Conservation (phyloP, 2,113 vertebrate species). For the Scartelaos histophorus region DNA sequence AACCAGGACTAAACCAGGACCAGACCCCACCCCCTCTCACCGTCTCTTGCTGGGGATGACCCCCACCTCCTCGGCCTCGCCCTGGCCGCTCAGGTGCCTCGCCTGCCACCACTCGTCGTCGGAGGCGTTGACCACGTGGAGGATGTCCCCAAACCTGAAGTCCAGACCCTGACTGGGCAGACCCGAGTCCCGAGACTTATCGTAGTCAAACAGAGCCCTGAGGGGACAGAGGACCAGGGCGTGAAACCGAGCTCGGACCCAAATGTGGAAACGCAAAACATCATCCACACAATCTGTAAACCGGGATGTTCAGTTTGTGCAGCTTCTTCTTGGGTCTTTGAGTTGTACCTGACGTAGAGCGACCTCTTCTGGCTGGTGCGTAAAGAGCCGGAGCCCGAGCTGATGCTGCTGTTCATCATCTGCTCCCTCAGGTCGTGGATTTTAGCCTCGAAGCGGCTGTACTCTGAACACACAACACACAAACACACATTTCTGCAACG, state of each 20-base stretch:
- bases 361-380: slow-evolving; percentile 95
- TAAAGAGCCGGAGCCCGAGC: slow-evolving; percentile 92
- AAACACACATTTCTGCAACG: too few relatives aligned
- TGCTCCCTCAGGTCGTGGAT: slow-evolving; percentile 96
- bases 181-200: slow-evolving; percentile 94
- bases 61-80: slow-evolving; percentile 94
- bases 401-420: slow-evolving; percentile 99
- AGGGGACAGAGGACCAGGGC: too few relatives aligned
- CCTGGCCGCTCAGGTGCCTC: slow-evolving; percentile 85
- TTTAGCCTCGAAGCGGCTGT: slow-evolving; percentile 96
- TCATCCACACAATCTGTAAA: too few relatives aligned
- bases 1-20: neutral
- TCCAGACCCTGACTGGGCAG: slow-evolving; percentile 96
- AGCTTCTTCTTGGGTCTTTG: too few relatives aligned
- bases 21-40: slow-evolving; percentile 69
- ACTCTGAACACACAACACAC: slow-evolving; percentile 73
- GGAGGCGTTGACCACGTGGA: slow-evolving; percentile 96
- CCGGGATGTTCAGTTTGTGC: too few relatives aligned
- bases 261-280: too few relatives aligned
- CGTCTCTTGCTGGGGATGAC: slow-evolving; percentile 97
- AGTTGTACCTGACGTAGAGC: slow-evolving; percentile 88
- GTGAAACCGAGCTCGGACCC: too few relatives aligned
- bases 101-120: slow-evolving; percentile 99
- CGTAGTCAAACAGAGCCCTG: slow-evolving; percentile 98
- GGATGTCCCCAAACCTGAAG: slow-evolving; percentile 94